phyloP scores from a whole-genome alignment of 1,140 invertebrate genomes.

The Zeugodacus cucurbitae region DNA sequence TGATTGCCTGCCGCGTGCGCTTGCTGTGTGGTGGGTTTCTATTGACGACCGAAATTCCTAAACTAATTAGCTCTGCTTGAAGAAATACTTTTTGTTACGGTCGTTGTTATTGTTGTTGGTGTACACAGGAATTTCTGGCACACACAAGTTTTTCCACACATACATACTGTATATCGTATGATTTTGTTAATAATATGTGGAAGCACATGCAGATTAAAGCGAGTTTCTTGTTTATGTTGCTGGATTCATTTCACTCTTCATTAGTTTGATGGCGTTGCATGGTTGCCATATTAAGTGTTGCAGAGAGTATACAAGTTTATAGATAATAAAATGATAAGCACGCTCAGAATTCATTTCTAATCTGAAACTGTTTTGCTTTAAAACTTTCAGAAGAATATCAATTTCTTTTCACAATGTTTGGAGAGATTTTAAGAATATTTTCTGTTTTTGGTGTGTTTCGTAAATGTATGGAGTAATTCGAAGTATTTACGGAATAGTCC shows the following conservation, averaged over 20 bases:
- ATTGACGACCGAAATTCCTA: slow-evolving; percentile 12
- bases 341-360: too few species aligned
- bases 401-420: too few species aligned
- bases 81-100: neutral
- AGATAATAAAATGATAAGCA: too few species aligned
- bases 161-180: neutral
- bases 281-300: neutral
- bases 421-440: too few species aligned
- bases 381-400: too few species aligned
- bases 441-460: too few species aligned
- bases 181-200: neutral
- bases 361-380: too few species aligned
- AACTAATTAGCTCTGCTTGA: neutral
- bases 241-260: neutral
- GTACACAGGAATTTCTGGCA: neutral
- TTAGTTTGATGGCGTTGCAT: neutral
- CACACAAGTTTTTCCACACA: neutral
- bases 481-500: too few species aligned
- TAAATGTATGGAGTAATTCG: too few species aligned
- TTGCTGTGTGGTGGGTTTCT: neutral
- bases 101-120: neutral
- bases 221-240: neutral
- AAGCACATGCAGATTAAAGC: neutral
- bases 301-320: too few species aligned
- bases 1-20: neutral